phyloP scores from a whole-genome alignment of 2,888 invertebrate genomes.

The Acronicta alni region DNA sequence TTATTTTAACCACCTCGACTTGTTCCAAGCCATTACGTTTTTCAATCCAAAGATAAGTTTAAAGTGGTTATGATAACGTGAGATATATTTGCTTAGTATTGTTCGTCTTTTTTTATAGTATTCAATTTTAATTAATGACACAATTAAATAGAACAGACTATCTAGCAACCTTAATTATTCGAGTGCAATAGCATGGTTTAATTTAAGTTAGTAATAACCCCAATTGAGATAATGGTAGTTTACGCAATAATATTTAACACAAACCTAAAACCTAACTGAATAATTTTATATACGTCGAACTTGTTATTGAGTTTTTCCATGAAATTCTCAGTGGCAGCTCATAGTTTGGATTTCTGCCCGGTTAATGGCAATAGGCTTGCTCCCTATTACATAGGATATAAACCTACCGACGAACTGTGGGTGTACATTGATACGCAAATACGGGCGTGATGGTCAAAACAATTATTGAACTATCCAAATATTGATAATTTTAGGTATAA shows the following conservation, averaged over 20 bases:
- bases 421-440: too few relatives aligned
- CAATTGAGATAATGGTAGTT: conserved; percentile 1
- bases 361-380: too few relatives aligned
- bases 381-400: too few relatives aligned
- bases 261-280: conserved; percentile 5
- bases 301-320: too few relatives aligned
- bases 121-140: conserved; percentile 26
- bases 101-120: conserved; percentile 35
- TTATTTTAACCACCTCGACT: conserved; percentile 84
- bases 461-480: background rate
- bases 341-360: too few relatives aligned
- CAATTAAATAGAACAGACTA: background rate
- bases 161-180: conserved; percentile 13
- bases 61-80: conserved; percentile 78
- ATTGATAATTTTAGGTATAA: conserved; percentile 20
- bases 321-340: too few relatives aligned
- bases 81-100: conserved; percentile 57
- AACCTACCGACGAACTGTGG: too few relatives aligned
- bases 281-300: conserved; percentile 16
- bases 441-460: too few relatives aligned
- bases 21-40: conserved; percentile 86
- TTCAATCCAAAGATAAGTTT: conserved; percentile 83
- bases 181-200: background rate
- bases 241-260: background rate
- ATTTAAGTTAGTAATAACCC: too few relatives aligned